Conservation (phyloP, 2,888 invertebrate species). For the Epiblema foenella region DNA sequence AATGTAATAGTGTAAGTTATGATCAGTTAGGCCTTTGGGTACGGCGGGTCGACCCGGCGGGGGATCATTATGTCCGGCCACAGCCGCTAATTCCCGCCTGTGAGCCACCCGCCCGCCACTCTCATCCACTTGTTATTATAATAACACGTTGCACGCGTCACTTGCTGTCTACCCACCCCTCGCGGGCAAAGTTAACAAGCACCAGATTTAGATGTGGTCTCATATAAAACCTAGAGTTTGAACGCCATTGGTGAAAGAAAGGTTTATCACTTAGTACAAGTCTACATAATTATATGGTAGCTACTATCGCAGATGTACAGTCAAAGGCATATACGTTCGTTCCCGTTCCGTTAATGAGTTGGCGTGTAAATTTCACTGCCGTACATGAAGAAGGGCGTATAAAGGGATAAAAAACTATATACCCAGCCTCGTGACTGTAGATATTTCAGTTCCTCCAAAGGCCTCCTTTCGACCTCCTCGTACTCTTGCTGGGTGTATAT, state of each 20-base stretch:
- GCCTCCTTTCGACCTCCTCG: conserved; percentile 87
- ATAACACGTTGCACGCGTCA: conserved; percentile 63
- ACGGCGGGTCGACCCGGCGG: conserved; percentile 40
- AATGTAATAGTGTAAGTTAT: conserved; percentile 16
- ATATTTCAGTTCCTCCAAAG: conserved; percentile 87
- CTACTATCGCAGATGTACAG: no score
- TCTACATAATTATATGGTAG: no score
- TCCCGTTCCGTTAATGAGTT: no score
- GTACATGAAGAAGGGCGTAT: no score
- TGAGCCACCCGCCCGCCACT: conserved; percentile 35
- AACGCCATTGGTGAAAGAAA: not conserved
- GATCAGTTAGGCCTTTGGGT: conserved; percentile 27
- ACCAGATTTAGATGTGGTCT: conserved; percentile 9
- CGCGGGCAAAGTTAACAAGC: conserved; percentile 30
- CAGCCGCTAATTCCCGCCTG: conserved; percentile 34
- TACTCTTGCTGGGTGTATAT: conserved; percentile 94
- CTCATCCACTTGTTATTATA: conserved; percentile 62
- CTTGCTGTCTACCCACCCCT: conserved; percentile 59
- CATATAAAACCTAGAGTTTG: not conserved
- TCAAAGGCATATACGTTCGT: no score
- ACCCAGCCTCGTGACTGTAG: conserved; percentile 89
- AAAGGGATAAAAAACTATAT: not conserved
- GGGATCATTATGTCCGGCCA: conserved; percentile 35
- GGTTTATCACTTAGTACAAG: not conserved
- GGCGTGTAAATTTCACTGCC: no score